A percentile compares a stretch with the other conserved stretches of the same genome.
phyloP scores from a whole-genome alignment of 2,888 invertebrate species.

The Heliconius charithonia region DNA sequence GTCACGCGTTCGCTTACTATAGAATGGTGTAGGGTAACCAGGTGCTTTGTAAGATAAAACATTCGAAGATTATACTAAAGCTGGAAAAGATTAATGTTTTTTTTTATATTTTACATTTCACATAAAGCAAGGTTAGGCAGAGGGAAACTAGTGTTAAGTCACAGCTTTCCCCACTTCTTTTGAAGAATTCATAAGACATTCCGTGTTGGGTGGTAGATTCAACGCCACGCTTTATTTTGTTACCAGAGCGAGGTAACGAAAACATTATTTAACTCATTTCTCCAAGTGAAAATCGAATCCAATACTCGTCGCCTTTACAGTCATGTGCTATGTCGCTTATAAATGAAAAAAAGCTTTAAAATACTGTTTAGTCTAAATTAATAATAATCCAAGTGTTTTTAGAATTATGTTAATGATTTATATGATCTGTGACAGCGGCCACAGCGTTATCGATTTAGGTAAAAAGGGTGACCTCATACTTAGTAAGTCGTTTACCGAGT shows the following conservation, averaged over 20 bases:
- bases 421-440: slow-evolving; percentile 16
- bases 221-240: background rate
- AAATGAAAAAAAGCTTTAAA: too few relatives aligned
- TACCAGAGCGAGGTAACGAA: too few relatives aligned
- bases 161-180: background rate
- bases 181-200: background rate
- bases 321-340: too few relatives aligned
- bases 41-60: slow-evolving; percentile 29
- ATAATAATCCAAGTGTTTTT: background rate
- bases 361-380: background rate
- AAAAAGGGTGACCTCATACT: slow-evolving; percentile 21
- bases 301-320: too few relatives aligned
- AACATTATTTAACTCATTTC: too few relatives aligned
- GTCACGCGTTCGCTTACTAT: slow-evolving; percentile 30
- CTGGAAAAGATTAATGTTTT: background rate
- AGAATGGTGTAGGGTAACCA: slow-evolving; percentile 3
- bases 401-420: background rate
- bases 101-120: too few relatives aligned
- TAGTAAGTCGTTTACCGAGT: slow-evolving; percentile 19
- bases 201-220: background rate
- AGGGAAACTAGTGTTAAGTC: background rate
- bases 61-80: slow-evolving; percentile 2
- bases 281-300: too few relatives aligned
- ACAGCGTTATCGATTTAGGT: slow-evolving; percentile 9
- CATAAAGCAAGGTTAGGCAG: too few relatives aligned